Percentiles rank a stretch among this genome's conserved stretches.
Conservation (phyloP, 2,113 vertebrate genomes). For the Otolemur garnettii region DNA sequence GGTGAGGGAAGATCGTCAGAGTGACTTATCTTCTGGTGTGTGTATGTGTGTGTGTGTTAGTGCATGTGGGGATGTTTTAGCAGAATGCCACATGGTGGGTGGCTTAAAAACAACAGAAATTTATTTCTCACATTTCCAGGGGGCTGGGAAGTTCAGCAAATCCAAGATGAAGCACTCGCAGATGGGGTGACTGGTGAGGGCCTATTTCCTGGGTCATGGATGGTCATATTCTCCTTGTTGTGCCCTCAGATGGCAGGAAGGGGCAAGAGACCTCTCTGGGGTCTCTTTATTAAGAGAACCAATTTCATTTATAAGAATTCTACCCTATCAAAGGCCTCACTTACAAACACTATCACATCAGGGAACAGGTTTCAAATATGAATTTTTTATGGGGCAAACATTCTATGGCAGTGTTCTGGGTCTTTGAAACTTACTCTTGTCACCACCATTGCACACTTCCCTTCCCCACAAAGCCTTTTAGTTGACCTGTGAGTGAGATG, state of each 20-base stretch:
- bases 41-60: neutral
- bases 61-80: neutral
- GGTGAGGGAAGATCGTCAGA: neutral
- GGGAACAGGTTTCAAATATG: neutral
- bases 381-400: neutral
- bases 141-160: neutral
- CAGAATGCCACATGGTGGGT: neutral
- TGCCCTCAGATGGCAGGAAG: neutral
- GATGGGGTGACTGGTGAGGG: neutral
- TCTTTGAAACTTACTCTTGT: neutral
- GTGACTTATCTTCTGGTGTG: neutral
- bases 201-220: neutral
- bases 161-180: neutral
- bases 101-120: neutral
- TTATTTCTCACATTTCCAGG: neutral
- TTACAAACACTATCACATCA: neutral
- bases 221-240: neutral
- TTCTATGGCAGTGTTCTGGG: neutral
- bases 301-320: neutral
- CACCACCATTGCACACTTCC: neutral
- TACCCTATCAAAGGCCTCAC: neutral
- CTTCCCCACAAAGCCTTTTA: neutral
- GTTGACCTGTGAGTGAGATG: slow-evolving; percentile 25
- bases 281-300: neutral
- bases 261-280: neutral